Conservation (phyloP, 2,113 vertebrate genomes). For the Erythrocebus patas region DNA sequence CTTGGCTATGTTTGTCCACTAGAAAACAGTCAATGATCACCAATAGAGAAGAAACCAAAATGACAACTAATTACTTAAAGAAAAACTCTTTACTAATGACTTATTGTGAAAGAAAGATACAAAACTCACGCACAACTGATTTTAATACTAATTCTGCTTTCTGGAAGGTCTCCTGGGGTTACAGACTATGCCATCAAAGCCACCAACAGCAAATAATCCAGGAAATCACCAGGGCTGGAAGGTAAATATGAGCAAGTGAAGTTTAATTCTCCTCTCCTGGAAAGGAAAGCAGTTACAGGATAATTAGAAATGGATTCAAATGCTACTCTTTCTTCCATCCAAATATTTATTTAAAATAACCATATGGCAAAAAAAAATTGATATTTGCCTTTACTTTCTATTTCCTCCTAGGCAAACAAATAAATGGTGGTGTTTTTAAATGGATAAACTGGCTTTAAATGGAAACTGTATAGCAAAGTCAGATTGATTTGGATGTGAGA, state of each 20-base stretch:
- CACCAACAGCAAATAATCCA: neutral
- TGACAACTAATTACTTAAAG: neutral
- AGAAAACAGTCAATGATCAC: neutral
- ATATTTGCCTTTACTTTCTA: conserved; percentile 28
- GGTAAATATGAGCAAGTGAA: neutral
- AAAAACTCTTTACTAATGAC: neutral
- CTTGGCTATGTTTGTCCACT: neutral
- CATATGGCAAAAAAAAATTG: conserved; percentile 13
- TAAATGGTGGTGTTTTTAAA: conserved; percentile 20
- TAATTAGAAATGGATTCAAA: conserved; percentile 47
- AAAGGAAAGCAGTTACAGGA: neutral
- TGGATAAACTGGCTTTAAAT: neutral
- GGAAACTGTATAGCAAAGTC: neutral
- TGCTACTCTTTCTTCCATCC: conserved; percentile 34
- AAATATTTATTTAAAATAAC: conserved; percentile 63
- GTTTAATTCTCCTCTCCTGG: conserved; percentile 15
- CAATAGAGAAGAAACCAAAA: neutral
- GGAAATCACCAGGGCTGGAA: neutral
- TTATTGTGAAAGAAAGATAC: neutral
- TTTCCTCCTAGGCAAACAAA: conserved; percentile 46
- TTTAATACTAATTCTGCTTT: neutral
- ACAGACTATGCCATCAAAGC: neutral
- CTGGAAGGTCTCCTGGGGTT: neutral
- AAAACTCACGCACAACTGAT: neutral
- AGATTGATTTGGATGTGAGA: conserved; percentile 1